phyloP scores from a whole-genome alignment of 2,113 vertebrate genomes.

The Protobothrops flavoviridis region DNA sequence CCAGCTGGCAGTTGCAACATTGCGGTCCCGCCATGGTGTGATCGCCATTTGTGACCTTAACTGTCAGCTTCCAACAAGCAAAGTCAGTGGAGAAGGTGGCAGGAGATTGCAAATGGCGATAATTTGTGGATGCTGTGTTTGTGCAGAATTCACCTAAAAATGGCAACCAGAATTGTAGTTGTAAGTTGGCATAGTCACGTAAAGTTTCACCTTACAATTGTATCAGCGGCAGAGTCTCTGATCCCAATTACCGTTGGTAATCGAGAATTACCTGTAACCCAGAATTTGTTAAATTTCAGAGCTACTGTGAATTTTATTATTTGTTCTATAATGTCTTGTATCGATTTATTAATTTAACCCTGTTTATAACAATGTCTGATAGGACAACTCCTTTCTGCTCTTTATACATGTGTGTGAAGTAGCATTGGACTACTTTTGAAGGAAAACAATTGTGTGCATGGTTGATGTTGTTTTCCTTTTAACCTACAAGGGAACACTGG shows the following conservation, averaged over 20 bases:
- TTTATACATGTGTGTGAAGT: background rate
- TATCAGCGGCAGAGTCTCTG: background rate
- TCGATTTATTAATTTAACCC: background rate
- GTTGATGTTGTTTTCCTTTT: background rate
- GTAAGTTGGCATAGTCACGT: background rate
- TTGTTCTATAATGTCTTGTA: background rate
- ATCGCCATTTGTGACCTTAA: background rate
- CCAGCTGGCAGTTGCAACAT: background rate
- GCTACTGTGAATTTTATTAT: background rate
- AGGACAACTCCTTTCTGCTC: background rate
- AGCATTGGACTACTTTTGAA: background rate
- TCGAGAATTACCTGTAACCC: background rate
- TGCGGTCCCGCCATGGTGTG: accelerated
- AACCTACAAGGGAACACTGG: background rate
- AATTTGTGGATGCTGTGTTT: background rate
- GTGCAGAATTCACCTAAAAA: background rate
- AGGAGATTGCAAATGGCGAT: background rate
- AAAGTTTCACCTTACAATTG: background rate
- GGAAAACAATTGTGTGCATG: background rate
- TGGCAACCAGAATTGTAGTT: background rate
- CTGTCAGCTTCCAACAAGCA: background rate
- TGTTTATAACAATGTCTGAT: background rate
- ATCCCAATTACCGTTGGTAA: background rate
- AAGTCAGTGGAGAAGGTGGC: background rate
- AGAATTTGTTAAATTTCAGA: background rate